Evolutionary conservation across 2,113 vertebrate species (phyloP).

Genomic region (Mormyrus iriodes): DNA sequence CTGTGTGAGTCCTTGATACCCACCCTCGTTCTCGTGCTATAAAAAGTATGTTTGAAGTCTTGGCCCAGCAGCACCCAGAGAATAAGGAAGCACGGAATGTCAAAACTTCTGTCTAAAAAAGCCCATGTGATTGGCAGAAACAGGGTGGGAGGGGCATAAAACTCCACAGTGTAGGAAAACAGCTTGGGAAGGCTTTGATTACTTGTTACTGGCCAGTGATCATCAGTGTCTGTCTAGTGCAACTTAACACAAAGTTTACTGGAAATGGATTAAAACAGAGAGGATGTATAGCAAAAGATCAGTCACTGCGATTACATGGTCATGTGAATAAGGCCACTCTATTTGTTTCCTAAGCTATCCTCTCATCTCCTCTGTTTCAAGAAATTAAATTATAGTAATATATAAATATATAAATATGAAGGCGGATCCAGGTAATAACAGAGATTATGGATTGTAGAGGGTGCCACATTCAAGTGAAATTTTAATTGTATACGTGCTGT

Average conservation of each 20-base stretch:
- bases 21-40: background rate
- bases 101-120: background rate
- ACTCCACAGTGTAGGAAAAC: background rate
- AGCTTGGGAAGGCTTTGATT: background rate
- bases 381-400: no score
- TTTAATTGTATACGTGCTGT: constrained; percentile 5
- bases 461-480: background rate
- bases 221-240: background rate
- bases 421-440: background rate
- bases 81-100: background rate
- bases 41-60: background rate
- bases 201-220: background rate
- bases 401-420: background rate
- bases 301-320: background rate
- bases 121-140: background rate
- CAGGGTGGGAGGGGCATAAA: background rate
- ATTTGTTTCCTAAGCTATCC: background rate
- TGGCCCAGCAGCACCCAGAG: background rate
- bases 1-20: background rate
- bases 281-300: background rate
- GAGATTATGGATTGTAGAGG: background rate
- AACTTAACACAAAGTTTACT: background rate
- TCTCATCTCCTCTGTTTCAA: background rate
- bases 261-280: background rate
- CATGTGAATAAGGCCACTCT: background rate